Evolutionary conservation across 2,888 invertebrate species (phyloP).

Genomic region (Aleiodes leptofemur): DNA sequence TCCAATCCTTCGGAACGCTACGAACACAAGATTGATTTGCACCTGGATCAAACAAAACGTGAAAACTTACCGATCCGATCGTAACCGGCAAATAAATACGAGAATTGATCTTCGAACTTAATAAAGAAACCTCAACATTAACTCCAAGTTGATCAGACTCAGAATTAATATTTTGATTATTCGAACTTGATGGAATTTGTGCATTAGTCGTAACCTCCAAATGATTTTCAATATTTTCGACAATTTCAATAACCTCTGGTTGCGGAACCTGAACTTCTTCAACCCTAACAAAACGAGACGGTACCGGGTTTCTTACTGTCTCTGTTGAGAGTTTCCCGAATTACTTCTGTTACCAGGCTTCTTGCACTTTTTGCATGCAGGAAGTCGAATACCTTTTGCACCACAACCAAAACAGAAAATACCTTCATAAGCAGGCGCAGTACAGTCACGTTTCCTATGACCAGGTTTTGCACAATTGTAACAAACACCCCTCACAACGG

Average conservation of each 20-base stretch:
- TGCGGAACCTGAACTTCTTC: no score
- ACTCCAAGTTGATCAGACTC: neutral
- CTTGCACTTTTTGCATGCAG: neutral
- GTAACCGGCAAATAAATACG: neutral
- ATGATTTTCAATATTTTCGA: no score
- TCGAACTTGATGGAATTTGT: no score
- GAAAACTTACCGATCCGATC: conserved; percentile 1
- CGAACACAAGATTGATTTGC: neutral
- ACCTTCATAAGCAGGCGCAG: neutral
- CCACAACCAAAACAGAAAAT: conserved; percentile 5
- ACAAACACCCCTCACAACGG: neutral
- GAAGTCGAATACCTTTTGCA: neutral
- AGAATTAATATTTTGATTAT: neutral
- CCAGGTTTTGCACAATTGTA: neutral
- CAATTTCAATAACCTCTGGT: no score
- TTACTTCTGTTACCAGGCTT: neutral
- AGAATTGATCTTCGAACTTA: neutral
- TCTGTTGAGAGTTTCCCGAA: neutral
- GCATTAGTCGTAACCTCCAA: no score
- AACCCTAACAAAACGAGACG: no score
- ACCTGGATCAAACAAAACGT: conserved; percentile 1
- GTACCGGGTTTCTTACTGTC: no score
- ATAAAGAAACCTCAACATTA: neutral
- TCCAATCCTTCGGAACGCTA: conserved; percentile 1
- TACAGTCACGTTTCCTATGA: neutral